Evolutionary conservation across 2,888 invertebrate species (phyloP).

Genomic region (Aphidius colemani): DNA sequence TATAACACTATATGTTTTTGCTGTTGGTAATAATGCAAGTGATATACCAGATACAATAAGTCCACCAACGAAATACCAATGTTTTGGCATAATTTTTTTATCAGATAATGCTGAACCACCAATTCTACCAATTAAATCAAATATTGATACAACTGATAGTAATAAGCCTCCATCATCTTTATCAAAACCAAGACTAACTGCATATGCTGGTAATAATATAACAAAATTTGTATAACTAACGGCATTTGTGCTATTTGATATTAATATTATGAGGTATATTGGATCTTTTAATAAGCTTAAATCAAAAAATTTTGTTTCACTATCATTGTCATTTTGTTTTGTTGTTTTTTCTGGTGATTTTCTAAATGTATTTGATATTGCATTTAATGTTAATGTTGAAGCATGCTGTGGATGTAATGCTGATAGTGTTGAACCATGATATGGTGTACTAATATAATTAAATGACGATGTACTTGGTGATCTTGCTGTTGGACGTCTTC

Average conservation of each 20-base stretch:
- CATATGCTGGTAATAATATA: conserved; percentile 80
- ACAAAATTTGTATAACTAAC: conserved; percentile 87
- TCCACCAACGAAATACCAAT: conserved; percentile 82
- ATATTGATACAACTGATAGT: conserved; percentile 78
- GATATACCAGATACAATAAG: conserved; percentile 78
- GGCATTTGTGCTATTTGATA: conserved; percentile 84
- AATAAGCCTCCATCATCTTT: conserved; percentile 74
- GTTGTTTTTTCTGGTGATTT: conserved; percentile 48
- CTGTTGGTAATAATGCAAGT: conserved; percentile 72
- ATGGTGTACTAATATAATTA: conserved; percentile 83
- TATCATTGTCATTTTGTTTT: conserved; percentile 27
- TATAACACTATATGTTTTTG: conserved; percentile 68
- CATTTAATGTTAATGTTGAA: conserved; percentile 76
- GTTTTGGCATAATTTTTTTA: conserved; percentile 75
- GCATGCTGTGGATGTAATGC: conserved; percentile 75
- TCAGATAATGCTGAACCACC: conserved; percentile 86
- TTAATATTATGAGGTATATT: conserved; percentile 78
- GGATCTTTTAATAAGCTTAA: conserved; percentile 76
- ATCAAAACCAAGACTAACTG: conserved; percentile 71
- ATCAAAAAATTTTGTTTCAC: conserved; percentile 72
- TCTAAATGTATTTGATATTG: conserved; percentile 66
- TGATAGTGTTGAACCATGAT: conserved; percentile 82
- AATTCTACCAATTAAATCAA: conserved; percentile 81
- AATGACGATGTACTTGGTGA: conserved; percentile 82
- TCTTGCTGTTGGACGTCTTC: conserved; percentile 35